Evolutionary conservation across 2,113 vertebrate genomes (phyloP).

Genomic region (Xyrauchen texanus): DNA sequence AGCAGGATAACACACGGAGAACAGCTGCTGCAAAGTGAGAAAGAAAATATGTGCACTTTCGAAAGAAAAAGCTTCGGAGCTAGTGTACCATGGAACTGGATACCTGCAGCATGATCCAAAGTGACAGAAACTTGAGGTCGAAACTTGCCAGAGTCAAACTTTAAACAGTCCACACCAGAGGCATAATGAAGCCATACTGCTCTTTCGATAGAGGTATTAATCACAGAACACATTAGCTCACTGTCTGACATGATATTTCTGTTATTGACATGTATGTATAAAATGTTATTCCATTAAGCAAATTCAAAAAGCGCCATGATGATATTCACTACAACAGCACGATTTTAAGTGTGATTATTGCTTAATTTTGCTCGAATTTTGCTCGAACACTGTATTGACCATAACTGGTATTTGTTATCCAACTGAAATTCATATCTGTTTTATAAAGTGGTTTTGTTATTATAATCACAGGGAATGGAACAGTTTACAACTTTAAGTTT

Average conservation of each 20-base stretch:
- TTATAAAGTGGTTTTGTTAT: too few species aligned
- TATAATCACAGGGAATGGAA: too few species aligned
- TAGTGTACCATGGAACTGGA: constrained; percentile 38
- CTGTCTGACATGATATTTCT: constrained; percentile 51
- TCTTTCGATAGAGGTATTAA: constrained; percentile 71
- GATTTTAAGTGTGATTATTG: too few species aligned
- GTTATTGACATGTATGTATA: too few species aligned
- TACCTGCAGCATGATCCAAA: constrained; percentile 51
- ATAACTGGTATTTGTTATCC: too few species aligned
- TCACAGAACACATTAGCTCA: constrained; percentile 64
- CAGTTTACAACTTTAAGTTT: too few species aligned
- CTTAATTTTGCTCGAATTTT: too few species aligned
- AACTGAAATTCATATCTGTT: too few species aligned
- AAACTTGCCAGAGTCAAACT: constrained; percentile 46
- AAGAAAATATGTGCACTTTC: constrained; percentile 31
- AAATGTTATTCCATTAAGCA: too few species aligned
- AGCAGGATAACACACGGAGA: constrained; percentile 53
- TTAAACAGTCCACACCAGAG: constrained; percentile 59
- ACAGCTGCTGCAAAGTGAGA: constrained; percentile 50
- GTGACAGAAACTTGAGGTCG: constrained; percentile 51
- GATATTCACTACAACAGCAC: too few species aligned
- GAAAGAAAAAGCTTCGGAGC: constrained; percentile 19
- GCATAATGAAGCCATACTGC: constrained; percentile 58
- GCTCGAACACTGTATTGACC: too few species aligned
- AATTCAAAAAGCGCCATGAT: too few species aligned